phyloP scores from a whole-genome alignment of 2,888 invertebrate genomes.

The Liodrosophila aerea region DNA sequence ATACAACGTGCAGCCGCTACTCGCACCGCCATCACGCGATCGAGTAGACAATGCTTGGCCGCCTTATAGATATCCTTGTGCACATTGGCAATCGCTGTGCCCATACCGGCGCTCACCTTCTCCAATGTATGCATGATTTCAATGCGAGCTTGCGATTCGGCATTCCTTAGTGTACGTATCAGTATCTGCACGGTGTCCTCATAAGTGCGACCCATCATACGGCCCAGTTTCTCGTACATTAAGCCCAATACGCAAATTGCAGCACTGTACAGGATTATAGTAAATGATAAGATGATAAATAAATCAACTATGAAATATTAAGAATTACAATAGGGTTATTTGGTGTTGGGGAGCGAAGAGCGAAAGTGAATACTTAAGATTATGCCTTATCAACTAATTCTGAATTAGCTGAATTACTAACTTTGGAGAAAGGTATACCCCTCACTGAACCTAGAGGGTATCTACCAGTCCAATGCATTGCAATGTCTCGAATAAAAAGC shows the following conservation, averaged over 20 bases:
- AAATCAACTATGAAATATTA: too few relatives aligned
- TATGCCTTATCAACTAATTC: too few relatives aligned
- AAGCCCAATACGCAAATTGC: slow-evolving; percentile 97
- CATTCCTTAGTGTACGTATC: slow-evolving; percentile 94
- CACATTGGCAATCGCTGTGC: slow-evolving; percentile 92
- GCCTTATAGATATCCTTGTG: slow-evolving; percentile 96
- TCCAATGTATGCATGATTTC: slow-evolving; percentile 98
- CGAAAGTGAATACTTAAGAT: too few relatives aligned
- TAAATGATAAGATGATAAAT: not conserved
- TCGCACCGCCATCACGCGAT: slow-evolving; percentile 95
- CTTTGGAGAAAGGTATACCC: too few relatives aligned
- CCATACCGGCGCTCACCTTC: slow-evolving; percentile 96
- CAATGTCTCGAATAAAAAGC: too few relatives aligned
- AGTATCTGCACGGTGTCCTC: slow-evolving; percentile 98
- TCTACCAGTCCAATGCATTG: too few relatives aligned
- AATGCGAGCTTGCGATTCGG: slow-evolving; percentile 96
- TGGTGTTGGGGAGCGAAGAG: too few relatives aligned
- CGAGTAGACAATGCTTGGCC: slow-evolving; percentile 92
- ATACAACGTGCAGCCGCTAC: slow-evolving; percentile 96
- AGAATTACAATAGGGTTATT: too few relatives aligned
- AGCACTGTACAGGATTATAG: slow-evolving; percentile 85
- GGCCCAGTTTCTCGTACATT: slow-evolving; percentile 98
- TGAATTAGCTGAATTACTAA: too few relatives aligned
- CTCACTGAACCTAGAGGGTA: too few relatives aligned
- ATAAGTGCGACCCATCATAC: slow-evolving; percentile 99